Evolutionary conservation across 2,113 vertebrate species (phyloP).

Genomic region (Phainopepla nitens): DNA sequence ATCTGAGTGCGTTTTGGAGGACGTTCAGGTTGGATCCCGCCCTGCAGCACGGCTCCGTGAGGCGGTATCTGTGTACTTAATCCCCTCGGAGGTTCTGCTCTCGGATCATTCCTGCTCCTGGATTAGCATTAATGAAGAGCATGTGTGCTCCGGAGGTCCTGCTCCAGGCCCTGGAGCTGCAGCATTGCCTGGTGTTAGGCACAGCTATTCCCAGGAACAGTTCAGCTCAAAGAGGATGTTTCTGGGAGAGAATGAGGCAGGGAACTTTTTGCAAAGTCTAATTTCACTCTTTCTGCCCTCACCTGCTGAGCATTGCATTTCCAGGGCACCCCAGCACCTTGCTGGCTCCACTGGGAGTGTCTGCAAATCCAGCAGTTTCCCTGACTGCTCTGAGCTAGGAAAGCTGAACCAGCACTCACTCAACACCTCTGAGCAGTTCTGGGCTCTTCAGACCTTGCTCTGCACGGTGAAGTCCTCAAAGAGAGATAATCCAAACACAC

Average conservation of each 20-base stretch:
- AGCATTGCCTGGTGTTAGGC: not conserved
- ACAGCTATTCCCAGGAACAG: not conserved
- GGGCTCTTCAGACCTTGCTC: not conserved
- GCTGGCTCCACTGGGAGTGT: not conserved
- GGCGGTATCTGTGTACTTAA: not conserved
- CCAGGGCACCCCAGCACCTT: not conserved
- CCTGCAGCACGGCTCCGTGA: not conserved
- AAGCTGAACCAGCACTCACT: not conserved
- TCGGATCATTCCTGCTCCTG: not conserved
- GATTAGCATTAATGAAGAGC: constrained; percentile 38
- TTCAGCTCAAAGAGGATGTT: not conserved
- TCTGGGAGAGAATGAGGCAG: not conserved
- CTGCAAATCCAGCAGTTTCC: not conserved
- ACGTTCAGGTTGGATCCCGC: not conserved
- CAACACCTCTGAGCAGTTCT: not conserved
- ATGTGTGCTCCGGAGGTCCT: constrained; percentile 26
- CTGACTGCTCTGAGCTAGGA: not conserved
- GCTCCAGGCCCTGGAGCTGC: not conserved
- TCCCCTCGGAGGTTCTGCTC: not conserved
- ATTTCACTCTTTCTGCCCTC: not conserved
- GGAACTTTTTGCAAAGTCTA: not conserved
- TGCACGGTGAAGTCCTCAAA: not conserved
- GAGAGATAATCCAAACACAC: not conserved
- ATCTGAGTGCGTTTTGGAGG: not conserved
- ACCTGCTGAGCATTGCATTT: not conserved